phyloP scores from a whole-genome alignment of 2,113 vertebrate species.

The Spheniscus mendiculus region DNA sequence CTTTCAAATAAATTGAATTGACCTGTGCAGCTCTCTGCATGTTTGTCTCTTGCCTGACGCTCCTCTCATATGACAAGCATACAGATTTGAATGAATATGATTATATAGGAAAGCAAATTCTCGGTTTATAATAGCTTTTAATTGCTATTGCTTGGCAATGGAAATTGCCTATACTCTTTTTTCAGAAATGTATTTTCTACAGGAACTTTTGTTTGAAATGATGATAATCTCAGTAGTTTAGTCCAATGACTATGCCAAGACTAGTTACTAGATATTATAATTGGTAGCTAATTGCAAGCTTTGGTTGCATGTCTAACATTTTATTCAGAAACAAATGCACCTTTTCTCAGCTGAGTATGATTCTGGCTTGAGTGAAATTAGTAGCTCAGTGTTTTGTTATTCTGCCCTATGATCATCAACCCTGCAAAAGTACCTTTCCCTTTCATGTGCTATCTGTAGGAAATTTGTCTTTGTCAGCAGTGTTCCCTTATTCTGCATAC shows the following conservation, averaged over 20 bases:
- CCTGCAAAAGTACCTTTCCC: not conserved
- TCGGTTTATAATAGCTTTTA: conserved; percentile 16
- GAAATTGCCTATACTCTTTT: not conserved
- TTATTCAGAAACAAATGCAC: not conserved
- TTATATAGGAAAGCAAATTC: not conserved
- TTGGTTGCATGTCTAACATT: not conserved
- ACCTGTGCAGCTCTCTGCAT: not conserved
- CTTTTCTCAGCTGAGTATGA: not conserved
- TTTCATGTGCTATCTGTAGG: not conserved
- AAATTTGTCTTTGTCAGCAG: conserved; percentile 19
- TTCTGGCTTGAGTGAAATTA: not conserved
- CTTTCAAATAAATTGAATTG: conserved; percentile 44
- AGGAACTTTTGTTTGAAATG: not conserved
- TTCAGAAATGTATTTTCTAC: not conserved
- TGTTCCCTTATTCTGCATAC: not conserved
- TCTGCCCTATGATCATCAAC: not conserved
- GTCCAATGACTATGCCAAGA: not conserved
- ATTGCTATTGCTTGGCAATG: not conserved
- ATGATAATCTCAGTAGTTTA: not conserved
- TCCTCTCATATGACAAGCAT: not conserved
- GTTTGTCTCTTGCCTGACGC: conserved; percentile 16
- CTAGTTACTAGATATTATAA: not conserved
- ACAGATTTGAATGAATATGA: not conserved
- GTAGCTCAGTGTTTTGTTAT: not conserved
- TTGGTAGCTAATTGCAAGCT: not conserved